Evolutionary conservation across 2,113 vertebrate species (phyloP), one percentile per base, ranked within the genome.

Genomic region (Coptodon bakossiorum): DNA sequence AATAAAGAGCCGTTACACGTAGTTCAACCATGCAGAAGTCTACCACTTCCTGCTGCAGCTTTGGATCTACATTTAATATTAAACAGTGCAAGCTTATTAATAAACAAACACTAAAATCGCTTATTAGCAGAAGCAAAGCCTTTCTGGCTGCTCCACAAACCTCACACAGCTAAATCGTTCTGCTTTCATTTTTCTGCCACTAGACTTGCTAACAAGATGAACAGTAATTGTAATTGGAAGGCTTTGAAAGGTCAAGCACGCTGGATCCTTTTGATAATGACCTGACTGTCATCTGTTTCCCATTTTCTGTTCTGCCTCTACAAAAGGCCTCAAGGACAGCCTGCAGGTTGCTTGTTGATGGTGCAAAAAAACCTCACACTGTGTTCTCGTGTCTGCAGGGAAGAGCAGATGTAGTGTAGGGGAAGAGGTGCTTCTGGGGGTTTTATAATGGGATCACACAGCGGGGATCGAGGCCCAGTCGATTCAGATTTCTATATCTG

Each of bases 131-230:
- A 57, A 57, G 24, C 6, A 22, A 13, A 22, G 34, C 19, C 31
- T 63, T 66, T 13, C 10, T n/a, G 19, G 3, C 0, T 38, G 61
- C 6, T 66, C 1, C 9, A 2, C 31, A 66, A 22, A 24, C 0
- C n/a, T 40, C 36, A 13, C 1, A 68, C 63, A 68, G 19, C 63
- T 68, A 40, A 22, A 40, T 68, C 7, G 0, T 43, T 43, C 12
- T 43, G 36, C 43, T 45, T 73, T 73, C 5, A 7, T 73, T 73
- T 6, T 73, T 45, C 22, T 73, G 68, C 68, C 68, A 45, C 68
- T 73, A 5, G 68, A 45, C 68, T 73, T 16, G 68, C 38, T 6
- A 17, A 45, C 13, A 17, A 45, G 68, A 45, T 45, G 9, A 11
- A 73, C n/a, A 24, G 8, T 73, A 27, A 45, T 73, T 73, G 22